These are phyloP conservation scores for Listronotus oregonensis DNA, from an alignment of 1,140 invertebrate species.

Conservation along the genomic window DNA sequence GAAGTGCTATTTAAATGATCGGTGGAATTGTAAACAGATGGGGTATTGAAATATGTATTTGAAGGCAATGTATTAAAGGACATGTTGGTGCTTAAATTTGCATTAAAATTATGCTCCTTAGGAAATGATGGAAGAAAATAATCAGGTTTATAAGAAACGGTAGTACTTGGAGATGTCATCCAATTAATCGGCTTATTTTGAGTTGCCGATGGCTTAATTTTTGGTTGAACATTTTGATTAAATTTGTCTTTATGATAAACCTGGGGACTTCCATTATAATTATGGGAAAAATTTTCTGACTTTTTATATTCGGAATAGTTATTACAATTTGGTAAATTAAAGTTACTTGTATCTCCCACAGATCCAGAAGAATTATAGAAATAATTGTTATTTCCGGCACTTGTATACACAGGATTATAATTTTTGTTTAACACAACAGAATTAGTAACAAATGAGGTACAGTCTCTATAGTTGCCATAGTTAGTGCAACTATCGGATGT, in stretches of 20 bases:
- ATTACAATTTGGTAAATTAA: constrained; percentile 20
- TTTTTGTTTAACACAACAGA: constrained; percentile 8
- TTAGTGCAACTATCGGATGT: constrained; percentile 3
- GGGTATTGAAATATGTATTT: constrained; percentile 44
- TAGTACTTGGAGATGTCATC: constrained; percentile 64
- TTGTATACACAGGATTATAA: constrained; percentile 19
- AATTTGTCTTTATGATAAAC: constrained; percentile 4
- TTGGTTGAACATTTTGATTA: constrained; percentile 11
- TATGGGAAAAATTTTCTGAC: constrained; percentile 23
- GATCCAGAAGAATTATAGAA: constrained; percentile 23
- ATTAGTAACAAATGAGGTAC: constrained; percentile 5
- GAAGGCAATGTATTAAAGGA: constrained; percentile 34
- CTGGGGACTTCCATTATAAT: constrained; percentile 10
- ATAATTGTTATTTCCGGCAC: constrained; percentile 17
- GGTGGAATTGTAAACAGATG: constrained; percentile 32
- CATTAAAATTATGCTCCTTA: constrained; percentile 43
- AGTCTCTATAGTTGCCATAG: constrained; percentile 13
- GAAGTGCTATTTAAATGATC: constrained; percentile 25
- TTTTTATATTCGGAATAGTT: constrained; percentile 42
- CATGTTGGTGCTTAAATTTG: constrained; percentile 32
- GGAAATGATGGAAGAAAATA: constrained; percentile 42
- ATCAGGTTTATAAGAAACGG: constrained; percentile 40
- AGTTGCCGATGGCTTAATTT: constrained; percentile 24
- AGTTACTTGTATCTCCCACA: constrained; percentile 20
- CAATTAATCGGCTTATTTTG: constrained; percentile 61